Evolutionary conservation across 2,888 invertebrate genomes (phyloP).

Genomic region (Scrobipalpa costella): DNA sequence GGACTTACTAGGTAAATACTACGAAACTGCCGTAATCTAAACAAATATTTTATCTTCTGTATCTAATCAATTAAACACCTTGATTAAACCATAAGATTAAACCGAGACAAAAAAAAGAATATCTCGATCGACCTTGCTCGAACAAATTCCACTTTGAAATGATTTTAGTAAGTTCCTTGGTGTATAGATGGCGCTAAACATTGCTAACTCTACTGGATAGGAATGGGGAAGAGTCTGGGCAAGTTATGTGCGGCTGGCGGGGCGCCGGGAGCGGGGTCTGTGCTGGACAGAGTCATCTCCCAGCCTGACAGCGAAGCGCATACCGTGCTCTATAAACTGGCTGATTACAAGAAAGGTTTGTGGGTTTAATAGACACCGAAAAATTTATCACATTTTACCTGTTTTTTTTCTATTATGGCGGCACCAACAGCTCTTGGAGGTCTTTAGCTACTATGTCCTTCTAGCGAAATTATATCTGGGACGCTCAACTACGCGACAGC

Average conservation of each 20-base stretch:
- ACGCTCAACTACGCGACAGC: too few species aligned
- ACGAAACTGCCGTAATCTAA: too few species aligned
- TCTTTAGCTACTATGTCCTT: too few species aligned
- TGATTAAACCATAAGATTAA: neutral
- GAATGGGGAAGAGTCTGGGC: slow-evolving; percentile 64
- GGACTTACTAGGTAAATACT: neutral
- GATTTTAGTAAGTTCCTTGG: too few species aligned
- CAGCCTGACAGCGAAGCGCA: slow-evolving; percentile 93
- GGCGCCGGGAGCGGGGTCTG: slow-evolving; percentile 85
- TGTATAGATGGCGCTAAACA: neutral
- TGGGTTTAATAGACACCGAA: too few species aligned
- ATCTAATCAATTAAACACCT: neutral
- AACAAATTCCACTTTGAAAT: too few species aligned
- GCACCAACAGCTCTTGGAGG: too few species aligned
- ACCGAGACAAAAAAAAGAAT: too few species aligned
- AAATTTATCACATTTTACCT: too few species aligned
- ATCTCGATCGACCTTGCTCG: neutral
- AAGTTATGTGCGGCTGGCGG: slow-evolving; percentile 73
- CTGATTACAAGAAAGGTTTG: slow-evolving; percentile 92
- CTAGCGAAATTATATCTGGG: too few species aligned
- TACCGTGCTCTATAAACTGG: slow-evolving; percentile 92
- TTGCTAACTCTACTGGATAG: neutral
- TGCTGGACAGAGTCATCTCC: slow-evolving; percentile 94
- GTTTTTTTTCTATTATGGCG: too few species aligned
- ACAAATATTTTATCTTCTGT: too few species aligned